Conservation (phyloP, 2,888 invertebrate species). For the Eupithecia pulchellata region DNA sequence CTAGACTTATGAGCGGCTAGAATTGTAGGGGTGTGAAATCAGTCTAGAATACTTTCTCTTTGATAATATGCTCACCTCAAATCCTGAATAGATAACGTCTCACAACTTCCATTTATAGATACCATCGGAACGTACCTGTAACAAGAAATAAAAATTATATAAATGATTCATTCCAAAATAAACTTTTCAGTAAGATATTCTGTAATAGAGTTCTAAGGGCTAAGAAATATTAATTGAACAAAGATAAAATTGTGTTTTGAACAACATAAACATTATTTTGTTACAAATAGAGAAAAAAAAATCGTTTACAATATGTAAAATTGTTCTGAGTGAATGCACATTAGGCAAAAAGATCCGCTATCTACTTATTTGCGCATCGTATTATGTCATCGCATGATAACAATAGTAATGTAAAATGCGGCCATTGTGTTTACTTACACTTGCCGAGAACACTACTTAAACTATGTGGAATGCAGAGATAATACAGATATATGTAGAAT, state of each 20-base stretch:
- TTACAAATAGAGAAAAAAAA: no score
- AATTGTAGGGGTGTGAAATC: neutral
- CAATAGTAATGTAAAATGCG: conserved; percentile 32
- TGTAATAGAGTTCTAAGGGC: neutral
- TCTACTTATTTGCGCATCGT: conserved; percentile 43
- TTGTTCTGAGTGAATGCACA: neutral
- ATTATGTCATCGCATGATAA: conserved; percentile 44
- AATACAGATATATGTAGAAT: conserved; percentile 21
- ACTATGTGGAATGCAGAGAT: conserved; percentile 20
- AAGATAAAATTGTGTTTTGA: conserved; percentile 11
- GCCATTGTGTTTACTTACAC: conserved; percentile 43
- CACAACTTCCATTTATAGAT: conserved; percentile 41
- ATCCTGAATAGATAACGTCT: conserved; percentile 39
- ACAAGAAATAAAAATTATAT: conserved; percentile 31
- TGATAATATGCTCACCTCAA: conserved; percentile 35
- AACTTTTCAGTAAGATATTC: neutral
- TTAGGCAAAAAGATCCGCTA: conserved; percentile 24
- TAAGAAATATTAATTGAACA: conserved; percentile 11
- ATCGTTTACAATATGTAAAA: no score
- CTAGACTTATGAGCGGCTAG: neutral
- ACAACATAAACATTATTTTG: neutral
- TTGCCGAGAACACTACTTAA: conserved; percentile 20
- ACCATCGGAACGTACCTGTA: conserved; percentile 44
- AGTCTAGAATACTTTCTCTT: neutral
- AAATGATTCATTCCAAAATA: neutral